phyloP scores from a whole-genome alignment of 2,113 vertebrate species.

The Halcyon malimbica region DNA sequence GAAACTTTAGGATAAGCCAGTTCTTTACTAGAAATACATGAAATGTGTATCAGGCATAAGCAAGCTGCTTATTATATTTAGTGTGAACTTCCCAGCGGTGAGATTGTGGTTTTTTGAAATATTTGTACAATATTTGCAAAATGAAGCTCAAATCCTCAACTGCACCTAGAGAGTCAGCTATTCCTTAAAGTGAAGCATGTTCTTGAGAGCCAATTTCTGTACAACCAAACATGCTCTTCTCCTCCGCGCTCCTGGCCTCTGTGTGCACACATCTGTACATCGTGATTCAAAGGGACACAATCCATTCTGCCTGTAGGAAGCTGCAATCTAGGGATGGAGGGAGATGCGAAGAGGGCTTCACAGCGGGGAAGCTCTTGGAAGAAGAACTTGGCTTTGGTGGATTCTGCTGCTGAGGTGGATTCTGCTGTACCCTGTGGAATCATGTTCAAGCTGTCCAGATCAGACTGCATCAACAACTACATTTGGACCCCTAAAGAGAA shows the following conservation, averaged over 20 bases:
- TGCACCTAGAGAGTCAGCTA: not conserved
- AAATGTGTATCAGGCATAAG: not conserved
- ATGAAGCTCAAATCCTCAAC: not conserved
- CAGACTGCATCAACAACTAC: not conserved
- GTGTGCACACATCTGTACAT: fast-evolving
- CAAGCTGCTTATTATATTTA: not conserved
- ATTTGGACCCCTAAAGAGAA: not conserved
- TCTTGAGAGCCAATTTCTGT: not conserved
- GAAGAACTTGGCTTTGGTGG: not conserved
- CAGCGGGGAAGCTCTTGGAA: not conserved
- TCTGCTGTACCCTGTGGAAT: not conserved
- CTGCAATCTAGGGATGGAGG: not conserved
- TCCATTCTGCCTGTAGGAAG: not conserved
- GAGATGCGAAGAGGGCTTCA: not conserved
- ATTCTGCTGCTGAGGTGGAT: not conserved
- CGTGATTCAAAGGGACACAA: not conserved
- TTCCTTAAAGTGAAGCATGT: not conserved
- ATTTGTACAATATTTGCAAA: not conserved
- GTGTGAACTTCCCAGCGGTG: not conserved
- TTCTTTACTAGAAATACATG: not conserved
- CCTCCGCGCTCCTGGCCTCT: fast-evolving
- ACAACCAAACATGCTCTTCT: fast-evolving
- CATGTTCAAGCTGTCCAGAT: not conserved
- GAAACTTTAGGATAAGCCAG: not conserved
- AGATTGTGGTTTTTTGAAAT: not conserved